Evolutionary conservation across 2,888 invertebrate genomes (phyloP), one percentile per base, ranked within the genome.

Genomic region (Molorchus minor): DNA sequence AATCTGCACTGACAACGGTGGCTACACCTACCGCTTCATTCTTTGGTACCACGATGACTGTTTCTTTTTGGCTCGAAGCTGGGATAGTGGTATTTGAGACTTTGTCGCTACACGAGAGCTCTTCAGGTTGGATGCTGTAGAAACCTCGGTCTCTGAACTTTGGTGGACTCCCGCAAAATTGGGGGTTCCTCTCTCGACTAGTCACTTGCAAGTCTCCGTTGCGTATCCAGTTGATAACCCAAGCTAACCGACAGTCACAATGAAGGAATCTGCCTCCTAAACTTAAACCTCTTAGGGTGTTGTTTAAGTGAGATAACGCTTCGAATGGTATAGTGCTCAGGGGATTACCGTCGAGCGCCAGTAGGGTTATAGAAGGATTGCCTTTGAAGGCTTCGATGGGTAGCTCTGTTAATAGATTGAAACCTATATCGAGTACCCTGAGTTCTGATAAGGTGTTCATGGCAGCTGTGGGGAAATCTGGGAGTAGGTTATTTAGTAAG

Each of bases 281-380:
- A 71, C 94, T 94, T 8, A 96, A 82, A 0, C 95, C 95, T 25
- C 94, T 84, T 21, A 96, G 83, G 0, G 94, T 93, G 65, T 87
- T 86, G 78, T 94, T 94, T 35, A 96, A 83, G 74, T 91, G 91
- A 3, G 84, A 81, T 64, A 96, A 87, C 0, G 94, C 91, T 68
- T 87, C 86, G 73, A 88, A 89, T 0, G 94, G 92, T 40, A 96
- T 89, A 1, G 93, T 93, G 3, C 90, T 86, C 71, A 96, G 78
- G 1, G 95, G 95, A 81, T 96, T 96, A 43, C 96, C 96, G 75
- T 96, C 96, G 69, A 96, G 84, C 7, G 96, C 96, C 60, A 96
- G 79, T 51, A 96, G 83, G 0, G 95, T 95, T 66, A 96, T 88
- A 19, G 92, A 89, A 0, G 92, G 92, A 80, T 94, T 93, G 54